Evolutionary conservation across 2,888 invertebrate species (phyloP).

Genomic region (Dasypolia templi): DNA sequence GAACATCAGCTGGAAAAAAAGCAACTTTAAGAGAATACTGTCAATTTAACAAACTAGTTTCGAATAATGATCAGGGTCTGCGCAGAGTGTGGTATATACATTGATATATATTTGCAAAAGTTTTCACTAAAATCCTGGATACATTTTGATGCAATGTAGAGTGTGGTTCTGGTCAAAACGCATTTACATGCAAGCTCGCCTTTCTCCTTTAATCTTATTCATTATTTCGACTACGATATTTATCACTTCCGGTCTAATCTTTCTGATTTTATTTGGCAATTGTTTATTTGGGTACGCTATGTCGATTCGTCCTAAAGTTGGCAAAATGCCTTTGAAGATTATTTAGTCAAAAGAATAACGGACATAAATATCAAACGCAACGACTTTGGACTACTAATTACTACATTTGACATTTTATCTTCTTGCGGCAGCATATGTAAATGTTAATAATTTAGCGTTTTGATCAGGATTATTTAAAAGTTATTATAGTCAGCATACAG

Average conservation of each 20-base stretch:
- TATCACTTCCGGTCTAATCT: not conserved
- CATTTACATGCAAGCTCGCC: too few relatives aligned
- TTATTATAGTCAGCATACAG: not conserved
- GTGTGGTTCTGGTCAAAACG: too few relatives aligned
- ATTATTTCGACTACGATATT: too few relatives aligned
- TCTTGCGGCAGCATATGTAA: not conserved
- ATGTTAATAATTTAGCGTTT: not conserved
- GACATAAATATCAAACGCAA: conserved; percentile 10
- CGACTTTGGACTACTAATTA: conserved; percentile 24
- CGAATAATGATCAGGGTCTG: not conserved
- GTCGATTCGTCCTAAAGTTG: not conserved
- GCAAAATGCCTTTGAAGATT: conserved; percentile 25
- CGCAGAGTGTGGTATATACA: not conserved
- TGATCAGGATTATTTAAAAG: too few relatives aligned
- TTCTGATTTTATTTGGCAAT: not conserved
- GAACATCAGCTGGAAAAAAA: conserved; percentile 85
- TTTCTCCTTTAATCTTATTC: too few relatives aligned
- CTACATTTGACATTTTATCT: conserved; percentile 17
- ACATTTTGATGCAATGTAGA: not conserved
- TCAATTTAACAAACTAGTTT: not conserved
- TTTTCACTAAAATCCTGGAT: not conserved
- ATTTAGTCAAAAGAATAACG: conserved; percentile 18
- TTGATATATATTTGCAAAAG: not conserved
- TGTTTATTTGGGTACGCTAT: not conserved
- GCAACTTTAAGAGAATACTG: not conserved